These are phyloP conservation scores for Aphaenogaster floridana DNA, from an alignment of 1,140 invertebrate species.

Conservation along the genomic window DNA sequence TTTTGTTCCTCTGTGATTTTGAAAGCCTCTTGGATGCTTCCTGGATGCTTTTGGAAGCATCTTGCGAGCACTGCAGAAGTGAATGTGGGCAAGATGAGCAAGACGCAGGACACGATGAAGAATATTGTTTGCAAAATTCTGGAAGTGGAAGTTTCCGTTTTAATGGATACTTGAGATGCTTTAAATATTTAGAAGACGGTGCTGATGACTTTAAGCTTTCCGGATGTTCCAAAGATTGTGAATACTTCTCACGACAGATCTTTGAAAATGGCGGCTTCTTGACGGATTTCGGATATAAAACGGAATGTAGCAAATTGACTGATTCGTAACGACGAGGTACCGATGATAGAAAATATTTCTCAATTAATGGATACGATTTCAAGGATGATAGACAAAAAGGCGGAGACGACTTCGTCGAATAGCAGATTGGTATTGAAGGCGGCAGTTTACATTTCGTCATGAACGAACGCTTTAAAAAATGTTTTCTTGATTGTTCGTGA, in stretches of 20 bases:
- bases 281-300: neutral
- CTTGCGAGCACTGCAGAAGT: neutral
- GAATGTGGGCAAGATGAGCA: neutral
- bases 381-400: neutral
- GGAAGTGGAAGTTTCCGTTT: slow-evolving; percentile 32
- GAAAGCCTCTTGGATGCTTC: neutral
- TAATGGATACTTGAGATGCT: slow-evolving; percentile 16
- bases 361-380: neutral
- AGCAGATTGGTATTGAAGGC: neutral
- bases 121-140: slow-evolving; percentile 35
- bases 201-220: slow-evolving; percentile 57
- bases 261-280: slow-evolving; percentile 58
- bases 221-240: slow-evolving; percentile 58
- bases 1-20: neutral
- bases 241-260: slow-evolving; percentile 69
- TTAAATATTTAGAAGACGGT: neutral
- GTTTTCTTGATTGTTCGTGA: neutral
- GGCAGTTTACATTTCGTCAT: neutral
- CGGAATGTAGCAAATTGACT: slow-evolving; percentile 38
- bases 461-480: neutral
- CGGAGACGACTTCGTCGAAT: neutral
- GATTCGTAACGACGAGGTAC: neutral
- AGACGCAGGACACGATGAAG: slow-evolving; percentile 35
- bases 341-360: slow-evolving; percentile 30
- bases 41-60: neutral